Conservation (phyloP, 2,797 vertebrate species). For the Diceros bicornis region DNA sequence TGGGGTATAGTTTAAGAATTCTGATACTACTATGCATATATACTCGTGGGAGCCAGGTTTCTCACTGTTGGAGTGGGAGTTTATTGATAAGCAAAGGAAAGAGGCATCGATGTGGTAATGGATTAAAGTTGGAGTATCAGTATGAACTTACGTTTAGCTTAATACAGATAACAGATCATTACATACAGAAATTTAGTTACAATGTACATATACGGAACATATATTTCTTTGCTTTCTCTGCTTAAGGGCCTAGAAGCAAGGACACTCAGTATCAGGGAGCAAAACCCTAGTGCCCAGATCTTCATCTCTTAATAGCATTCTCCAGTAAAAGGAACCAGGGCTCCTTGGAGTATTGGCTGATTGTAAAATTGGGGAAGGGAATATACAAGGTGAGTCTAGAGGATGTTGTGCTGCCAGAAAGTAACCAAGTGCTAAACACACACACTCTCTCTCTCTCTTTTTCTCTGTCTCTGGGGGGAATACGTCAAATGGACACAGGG, state of each 20-base stretch:
- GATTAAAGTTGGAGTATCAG: neutral
- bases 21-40: neutral
- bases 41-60: neutral
- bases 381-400: neutral
- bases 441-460: neutral
- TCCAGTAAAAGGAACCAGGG: neutral
- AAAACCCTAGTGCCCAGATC: neutral
- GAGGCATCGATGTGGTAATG: neutral
- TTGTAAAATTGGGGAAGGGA: neutral
- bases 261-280: neutral
- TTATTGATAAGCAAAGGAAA: neutral
- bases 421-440: neutral
- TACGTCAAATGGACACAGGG: neutral
- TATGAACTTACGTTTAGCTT: neutral
- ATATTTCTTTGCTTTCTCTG: neutral
- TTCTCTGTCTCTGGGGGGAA: too few species aligned
- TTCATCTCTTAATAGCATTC: neutral
- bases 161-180: neutral
- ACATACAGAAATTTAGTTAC: neutral
- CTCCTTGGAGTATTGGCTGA: neutral
- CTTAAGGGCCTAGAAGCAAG: neutral
- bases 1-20: neutral
- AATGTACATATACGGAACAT: neutral
- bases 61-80: neutral
- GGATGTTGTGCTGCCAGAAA: neutral